These are phyloP conservation scores for Acipenser ruthenus DNA, from an alignment of 2,797 vertebrate species.

Conservation along the genomic window DNA sequence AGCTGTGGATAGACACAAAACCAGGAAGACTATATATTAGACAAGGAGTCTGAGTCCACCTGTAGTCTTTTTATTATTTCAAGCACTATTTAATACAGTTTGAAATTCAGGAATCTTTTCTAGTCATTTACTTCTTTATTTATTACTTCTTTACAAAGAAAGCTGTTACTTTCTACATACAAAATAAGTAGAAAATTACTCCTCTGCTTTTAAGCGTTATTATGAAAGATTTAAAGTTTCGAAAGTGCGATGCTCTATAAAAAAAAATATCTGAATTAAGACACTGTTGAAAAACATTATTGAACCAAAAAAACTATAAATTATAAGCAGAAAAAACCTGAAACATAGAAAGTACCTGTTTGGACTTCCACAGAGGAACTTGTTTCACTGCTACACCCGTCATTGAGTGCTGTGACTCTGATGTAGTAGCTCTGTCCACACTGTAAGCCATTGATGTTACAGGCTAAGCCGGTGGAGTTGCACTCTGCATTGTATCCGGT, in stretches of 20 bases:
- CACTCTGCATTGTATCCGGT: conserved; percentile 30
- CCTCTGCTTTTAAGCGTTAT: no score
- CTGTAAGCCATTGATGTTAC: conserved; percentile 39
- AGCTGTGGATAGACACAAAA: conserved; percentile 31
- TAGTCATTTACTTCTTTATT: no score
- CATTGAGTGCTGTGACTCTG: conserved; percentile 39
- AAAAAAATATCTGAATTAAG: not conserved
- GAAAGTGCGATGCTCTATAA: not conserved
- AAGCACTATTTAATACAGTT: no score
- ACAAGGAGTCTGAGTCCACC: no score
- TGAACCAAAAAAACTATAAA: not conserved
- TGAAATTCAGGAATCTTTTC: no score
- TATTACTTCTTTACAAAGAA: no score
- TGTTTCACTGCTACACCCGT: conserved; percentile 40
- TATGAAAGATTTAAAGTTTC: no score
- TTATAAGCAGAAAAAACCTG: not conserved
- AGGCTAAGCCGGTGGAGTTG: conserved; percentile 48
- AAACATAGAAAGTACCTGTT: conserved; percentile 44
- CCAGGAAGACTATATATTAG: no score
- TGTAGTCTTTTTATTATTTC: no score
- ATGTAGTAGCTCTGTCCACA: conserved; percentile 53
- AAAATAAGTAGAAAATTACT: no score
- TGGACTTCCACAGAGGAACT: conserved; percentile 40
- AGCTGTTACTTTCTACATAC: no score
- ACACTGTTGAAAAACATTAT: not conserved